These are phyloP conservation scores for Steinernema hermaphroditum DNA, from an alignment of 2,888 invertebrate genomes.

Conservation along the genomic window DNA sequence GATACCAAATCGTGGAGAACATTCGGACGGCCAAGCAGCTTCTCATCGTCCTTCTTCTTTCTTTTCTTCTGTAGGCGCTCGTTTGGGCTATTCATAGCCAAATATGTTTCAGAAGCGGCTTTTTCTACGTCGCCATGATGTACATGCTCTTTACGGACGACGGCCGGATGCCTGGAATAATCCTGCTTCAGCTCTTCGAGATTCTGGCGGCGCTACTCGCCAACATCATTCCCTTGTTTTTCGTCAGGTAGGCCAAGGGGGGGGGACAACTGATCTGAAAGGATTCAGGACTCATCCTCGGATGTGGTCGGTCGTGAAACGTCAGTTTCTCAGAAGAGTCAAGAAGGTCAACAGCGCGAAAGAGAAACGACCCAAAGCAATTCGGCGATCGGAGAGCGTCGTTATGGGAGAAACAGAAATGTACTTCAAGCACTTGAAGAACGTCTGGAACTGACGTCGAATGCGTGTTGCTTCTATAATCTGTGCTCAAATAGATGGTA, in stretches of 20 bases:
- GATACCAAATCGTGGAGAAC: conserved; percentile 21
- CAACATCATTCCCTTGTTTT: background rate
- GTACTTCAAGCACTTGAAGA: background rate
- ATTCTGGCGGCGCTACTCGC: background rate
- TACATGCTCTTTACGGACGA: conserved; percentile 1
- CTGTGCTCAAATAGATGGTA: no score
- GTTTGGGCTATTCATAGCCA: no score
- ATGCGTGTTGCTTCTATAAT: no score
- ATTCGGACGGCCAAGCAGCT: conserved; percentile 4
- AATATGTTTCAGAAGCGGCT: background rate
- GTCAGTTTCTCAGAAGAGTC: background rate
- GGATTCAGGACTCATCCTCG: conserved; percentile 10
- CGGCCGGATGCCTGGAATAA: no score
- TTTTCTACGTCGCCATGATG: background rate
- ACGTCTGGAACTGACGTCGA: background rate
- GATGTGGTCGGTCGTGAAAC: background rate
- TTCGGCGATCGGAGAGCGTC: background rate
- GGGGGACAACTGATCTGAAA: no score
- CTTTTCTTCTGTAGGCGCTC: background rate
- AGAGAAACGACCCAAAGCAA: background rate
- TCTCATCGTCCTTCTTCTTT: background rate
- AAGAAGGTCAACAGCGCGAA: background rate
- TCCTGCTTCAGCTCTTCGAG: background rate
- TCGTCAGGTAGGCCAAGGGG: background rate
- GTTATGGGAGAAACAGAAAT: background rate